A percentile compares a stretch with the other conserved stretches of the same genome.
Evolutionary conservation across 1,140 invertebrate species (phyloP).

Genomic region (Popillia japonica): DNA sequence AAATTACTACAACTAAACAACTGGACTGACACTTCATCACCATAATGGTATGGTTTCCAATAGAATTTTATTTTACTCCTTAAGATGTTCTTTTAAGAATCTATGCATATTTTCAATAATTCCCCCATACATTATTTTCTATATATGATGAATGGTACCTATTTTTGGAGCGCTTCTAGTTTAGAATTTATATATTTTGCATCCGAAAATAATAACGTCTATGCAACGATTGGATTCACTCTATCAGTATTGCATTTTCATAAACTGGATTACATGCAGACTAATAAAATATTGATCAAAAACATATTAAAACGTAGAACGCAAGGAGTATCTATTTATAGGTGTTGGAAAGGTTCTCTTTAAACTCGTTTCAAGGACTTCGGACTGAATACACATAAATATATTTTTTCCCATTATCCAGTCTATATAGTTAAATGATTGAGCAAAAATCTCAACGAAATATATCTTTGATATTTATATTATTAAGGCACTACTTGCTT

Average conservation of each 20-base stretch:
- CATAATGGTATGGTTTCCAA: no score
- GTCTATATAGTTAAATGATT: neutral
- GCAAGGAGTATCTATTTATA: neutral
- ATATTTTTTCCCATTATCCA: neutral
- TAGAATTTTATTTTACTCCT: no score
- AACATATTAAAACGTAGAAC: neutral
- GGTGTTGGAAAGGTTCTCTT: constrained; percentile 4
- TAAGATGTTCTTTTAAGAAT: no score
- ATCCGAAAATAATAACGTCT: neutral
- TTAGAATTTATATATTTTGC: neutral
- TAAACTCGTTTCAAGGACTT: neutral
- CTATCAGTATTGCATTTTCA: constrained; percentile 2
- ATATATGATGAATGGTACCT: neutral
- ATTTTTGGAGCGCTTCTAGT: neutral
- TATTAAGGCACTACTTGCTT: neutral
- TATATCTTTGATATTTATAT: neutral
- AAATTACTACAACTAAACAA: no score
- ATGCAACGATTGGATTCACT: neutral
- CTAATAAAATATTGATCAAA: neutral
- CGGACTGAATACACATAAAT: neutral
- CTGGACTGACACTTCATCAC: no score
- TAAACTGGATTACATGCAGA: constrained; percentile 5
- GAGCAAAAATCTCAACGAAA: neutral
- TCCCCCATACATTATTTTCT: no score
- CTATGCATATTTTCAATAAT: no score